A percentile compares a stretch with the other conserved stretches of the same genome.
Conservation (phyloP, 2,888 invertebrate species). For the Tethea ocularis region DNA sequence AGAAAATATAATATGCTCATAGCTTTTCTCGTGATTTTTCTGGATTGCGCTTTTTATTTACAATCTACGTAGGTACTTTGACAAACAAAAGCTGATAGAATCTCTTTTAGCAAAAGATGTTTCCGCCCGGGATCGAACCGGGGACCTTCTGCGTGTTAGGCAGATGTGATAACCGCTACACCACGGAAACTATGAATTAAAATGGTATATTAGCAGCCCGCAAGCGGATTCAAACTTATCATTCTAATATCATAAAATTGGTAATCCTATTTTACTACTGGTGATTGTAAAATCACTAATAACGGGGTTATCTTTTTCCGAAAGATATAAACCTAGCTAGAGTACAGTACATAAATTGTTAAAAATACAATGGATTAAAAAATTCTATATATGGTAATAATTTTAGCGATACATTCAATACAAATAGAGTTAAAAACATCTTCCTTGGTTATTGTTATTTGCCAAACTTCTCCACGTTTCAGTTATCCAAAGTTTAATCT, state of each 20-base stretch:
- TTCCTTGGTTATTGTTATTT: no score
- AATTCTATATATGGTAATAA: no score
- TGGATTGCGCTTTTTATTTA: no score
- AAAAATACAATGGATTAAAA: no score
- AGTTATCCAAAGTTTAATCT: conserved; percentile 53
- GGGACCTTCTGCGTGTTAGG: conserved; percentile 96
- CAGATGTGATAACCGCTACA: conserved; percentile 96
- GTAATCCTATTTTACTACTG: background rate
- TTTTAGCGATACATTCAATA: no score
- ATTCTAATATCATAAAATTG: background rate
- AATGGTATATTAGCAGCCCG: background rate
- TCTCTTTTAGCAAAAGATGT: conserved; percentile 65
- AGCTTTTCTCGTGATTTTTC: no score
- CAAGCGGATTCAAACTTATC: background rate
- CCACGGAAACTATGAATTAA: conserved; percentile 86
- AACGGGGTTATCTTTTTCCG: background rate
- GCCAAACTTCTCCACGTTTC: conserved; percentile 24
- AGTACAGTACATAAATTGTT: no score
- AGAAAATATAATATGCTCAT: no score
- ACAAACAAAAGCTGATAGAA: no score
- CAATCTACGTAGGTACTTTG: no score
- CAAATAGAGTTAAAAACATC: no score
- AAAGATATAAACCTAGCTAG: no score
- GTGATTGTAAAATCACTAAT: background rate
- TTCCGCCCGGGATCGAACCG: conserved; percentile 95